Base-by-base conservation (phyloP, 2,797 vertebrate species). In the Sebastiscus tertius region DNA sequence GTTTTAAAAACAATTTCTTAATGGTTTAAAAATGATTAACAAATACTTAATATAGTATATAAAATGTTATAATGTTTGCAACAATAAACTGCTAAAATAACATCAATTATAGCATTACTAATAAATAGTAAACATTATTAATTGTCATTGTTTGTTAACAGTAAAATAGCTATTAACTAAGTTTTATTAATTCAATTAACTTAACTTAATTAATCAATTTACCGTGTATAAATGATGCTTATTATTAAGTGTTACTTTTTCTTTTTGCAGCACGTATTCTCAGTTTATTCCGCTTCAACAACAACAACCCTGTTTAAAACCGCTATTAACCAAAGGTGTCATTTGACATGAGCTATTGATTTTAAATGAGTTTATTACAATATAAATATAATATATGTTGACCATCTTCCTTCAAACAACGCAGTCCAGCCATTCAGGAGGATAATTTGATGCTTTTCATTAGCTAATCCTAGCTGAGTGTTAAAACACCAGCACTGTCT, bases 401-500 rank as follows among this genome's bases (percentile, higher is more conserved):
- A 64, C 8, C 4, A 5, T 26, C 34, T 26, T 16, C 22, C 34
- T 64, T 8, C 22, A 39, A n/a, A 52, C 39, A 14, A 31, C n/a
- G 13, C 60, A 34, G 60, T 22, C 60, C 31, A 62, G 18, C 61
- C 24, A 20, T 56, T 5, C 22, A 22, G 12, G 12, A 56, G 22
- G 22, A 10, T 56, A 14, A 22, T 36, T 4, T 22, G 12, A 63
- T 34, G 20, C n/a, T 36, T 22, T 22, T 12, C 2, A 2, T 31
- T 6, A 18, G 4, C 9, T 7, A 10, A 18, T 42, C 11, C n/a
- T 7, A 66, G 55, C 26, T 6, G 31, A 27, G 31, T 2, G 1
- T 54, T 39, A 1, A 46, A 49, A 26, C 2, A 3, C 1, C 2
- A 1, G 2, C 2, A 0, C 20, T 59, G 18, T 61, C 24, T 61